Evolutionary conservation across 2,113 vertebrate species (phyloP).

Genomic region (Limanda limanda): DNA sequence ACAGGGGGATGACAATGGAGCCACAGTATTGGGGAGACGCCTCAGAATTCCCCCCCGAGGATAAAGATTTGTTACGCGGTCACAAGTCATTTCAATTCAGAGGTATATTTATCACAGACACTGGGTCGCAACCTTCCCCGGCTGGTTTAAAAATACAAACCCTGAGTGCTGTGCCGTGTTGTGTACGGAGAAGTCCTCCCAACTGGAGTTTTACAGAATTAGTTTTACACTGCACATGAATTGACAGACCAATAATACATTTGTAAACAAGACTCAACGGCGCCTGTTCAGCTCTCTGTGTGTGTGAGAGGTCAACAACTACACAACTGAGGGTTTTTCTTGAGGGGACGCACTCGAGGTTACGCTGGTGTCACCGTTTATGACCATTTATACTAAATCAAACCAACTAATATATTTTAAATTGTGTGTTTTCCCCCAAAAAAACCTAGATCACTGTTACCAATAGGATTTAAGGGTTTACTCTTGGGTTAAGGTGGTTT

Average conservation of each 20-base stretch:
- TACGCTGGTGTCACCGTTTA: background rate
- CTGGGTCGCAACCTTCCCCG: slow-evolving; percentile 9
- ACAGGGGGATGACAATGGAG: slow-evolving; percentile 43
- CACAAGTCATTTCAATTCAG: slow-evolving; percentile 47
- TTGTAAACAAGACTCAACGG: background rate
- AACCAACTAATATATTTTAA: background rate
- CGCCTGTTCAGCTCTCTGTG: background rate
- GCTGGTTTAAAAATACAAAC: slow-evolving; percentile 14
- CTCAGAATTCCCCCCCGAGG: slow-evolving; percentile 51
- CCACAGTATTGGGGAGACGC: slow-evolving; percentile 60
- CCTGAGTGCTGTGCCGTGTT: background rate
- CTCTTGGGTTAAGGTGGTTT: too few species aligned
- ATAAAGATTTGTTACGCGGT: slow-evolving; percentile 54
- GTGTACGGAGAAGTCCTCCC: background rate
- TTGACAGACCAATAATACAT: background rate
- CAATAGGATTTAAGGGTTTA: too few species aligned
- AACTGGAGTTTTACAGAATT: background rate
- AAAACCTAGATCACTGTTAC: too few species aligned
- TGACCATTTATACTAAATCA: background rate
- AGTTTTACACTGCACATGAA: background rate
- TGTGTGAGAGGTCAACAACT: background rate
- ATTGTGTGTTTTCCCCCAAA: background rate
- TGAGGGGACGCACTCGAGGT: background rate
- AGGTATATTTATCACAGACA: slow-evolving; percentile 7
- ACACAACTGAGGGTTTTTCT: background rate